Evolutionary conservation across 2,113 vertebrate genomes (phyloP), one percentile per base, ranked within the genome.

Genomic region (Paraplagusia blochii): DNA sequence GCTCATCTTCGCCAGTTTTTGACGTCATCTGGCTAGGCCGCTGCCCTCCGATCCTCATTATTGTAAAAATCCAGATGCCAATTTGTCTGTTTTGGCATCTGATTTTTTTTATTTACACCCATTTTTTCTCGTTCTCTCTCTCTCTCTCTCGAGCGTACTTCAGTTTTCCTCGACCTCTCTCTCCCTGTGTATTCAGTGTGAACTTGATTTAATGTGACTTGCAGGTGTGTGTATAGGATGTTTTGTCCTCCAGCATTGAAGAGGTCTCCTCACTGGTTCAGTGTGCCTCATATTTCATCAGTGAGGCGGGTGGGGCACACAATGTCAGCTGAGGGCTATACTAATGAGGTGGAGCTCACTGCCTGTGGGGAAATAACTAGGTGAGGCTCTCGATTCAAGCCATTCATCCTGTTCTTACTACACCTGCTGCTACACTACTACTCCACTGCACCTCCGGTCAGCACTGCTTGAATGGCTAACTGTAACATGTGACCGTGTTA

Each of bases 281-380:
- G 43, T 39, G 6, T 29, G 70, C 64, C 58, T 81, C 66, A 76
- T 80, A 74, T 78, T 73, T 84, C 49, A 82, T 46, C 2, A 1
- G 40, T 22, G 15, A 69, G 60, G 51, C 63, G 42, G 49, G 49
- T 44, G 42, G 52, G 66, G 76, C 19, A 10, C 55, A 43, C 56
- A 33, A 54, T 75, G 53, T 64, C 68, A 74, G 79, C 69, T 76
- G 64, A 80, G 74, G 64, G 59, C 55, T 58, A 34, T 61, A 47
- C 71, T 76, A 81, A 71, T 69, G 74, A 77, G 77, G 66, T 42
- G 45, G 49, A 71, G 59, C 77, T 59, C 12, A 3, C 16, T 19
- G 68, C 78, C 74, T 69, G 49, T 65, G 57, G 79, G 75, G 75
- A 76, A 80, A 79, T 73, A 66, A 69, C 66, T 34, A 46, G 44